Conservation (phyloP, 1,140 invertebrate genomes). For the Bombus turneri region DNA sequence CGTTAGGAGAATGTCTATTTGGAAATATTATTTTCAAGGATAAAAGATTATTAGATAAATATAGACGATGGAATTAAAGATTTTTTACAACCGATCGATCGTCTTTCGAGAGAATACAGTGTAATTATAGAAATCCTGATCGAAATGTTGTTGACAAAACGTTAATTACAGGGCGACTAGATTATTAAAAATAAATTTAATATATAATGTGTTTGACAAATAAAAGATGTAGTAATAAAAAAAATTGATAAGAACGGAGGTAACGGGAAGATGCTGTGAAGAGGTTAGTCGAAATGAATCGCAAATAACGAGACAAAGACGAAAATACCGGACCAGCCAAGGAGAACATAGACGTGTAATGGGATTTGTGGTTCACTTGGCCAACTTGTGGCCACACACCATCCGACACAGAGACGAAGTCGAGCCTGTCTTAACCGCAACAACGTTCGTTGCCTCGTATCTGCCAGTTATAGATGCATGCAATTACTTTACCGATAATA, state of each 20-base stretch:
- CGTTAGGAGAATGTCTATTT: too few relatives aligned
- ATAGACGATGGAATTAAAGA: too few relatives aligned
- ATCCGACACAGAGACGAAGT: slow-evolving; percentile 37
- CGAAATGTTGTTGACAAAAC: not conserved
- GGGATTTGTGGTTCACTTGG: slow-evolving; percentile 63
- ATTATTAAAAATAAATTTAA: not conserved
- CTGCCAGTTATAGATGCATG: slow-evolving; percentile 30
- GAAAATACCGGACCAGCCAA: slow-evolving; percentile 6
- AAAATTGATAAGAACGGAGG: not conserved
- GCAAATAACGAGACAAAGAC: slow-evolving; percentile 27
- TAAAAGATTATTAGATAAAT: too few relatives aligned
- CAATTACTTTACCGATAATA: slow-evolving; percentile 41
- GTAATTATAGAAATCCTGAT: too few relatives aligned
- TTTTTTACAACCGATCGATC: too few relatives aligned
- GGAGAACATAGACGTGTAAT: slow-evolving; percentile 52
- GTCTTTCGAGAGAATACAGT: too few relatives aligned
- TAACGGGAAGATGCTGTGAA: not conserved
- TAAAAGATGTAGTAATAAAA: not conserved
- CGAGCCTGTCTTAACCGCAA: slow-evolving; percentile 37
- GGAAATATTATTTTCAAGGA: too few relatives aligned
- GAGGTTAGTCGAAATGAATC: slow-evolving; percentile 36
- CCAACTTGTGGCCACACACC: slow-evolving; percentile 52
- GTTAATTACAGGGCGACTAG: not conserved
- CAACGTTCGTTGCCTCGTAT: slow-evolving; percentile 28
- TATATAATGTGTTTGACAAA: not conserved